Evolutionary conservation across 1,140 invertebrate species (phyloP), one percentile per base, ranked within the genome.

Genomic region (Chironomus striatipennis): DNA sequence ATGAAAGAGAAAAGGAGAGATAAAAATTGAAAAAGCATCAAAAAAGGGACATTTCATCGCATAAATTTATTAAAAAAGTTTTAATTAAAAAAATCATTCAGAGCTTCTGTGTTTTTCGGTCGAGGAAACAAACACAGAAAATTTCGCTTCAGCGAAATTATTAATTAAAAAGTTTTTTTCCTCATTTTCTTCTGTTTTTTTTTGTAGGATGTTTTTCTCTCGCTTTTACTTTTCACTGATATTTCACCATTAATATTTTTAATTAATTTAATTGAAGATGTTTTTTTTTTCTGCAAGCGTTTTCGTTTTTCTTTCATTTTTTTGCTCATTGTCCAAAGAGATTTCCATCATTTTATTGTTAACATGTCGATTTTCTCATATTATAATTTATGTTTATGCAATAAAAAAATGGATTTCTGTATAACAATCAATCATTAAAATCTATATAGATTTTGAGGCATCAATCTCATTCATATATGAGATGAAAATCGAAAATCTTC

Each of bases 201-300:
- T 43, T 6, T 43, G 10, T 43, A 47, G 43, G 15, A 47, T 10
- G 2, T 47, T 9, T 10, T 2, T 9, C 43, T 47, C 15, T 47
- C 43, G 43, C 8, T 47, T 47, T 47, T 47, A 47, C 43, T 20
- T 67, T 67, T 18, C 17, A 67, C 17, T 17, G 7, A 7, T 70
- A 10, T 70, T 70, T 21, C 9, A 17, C 65, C 18, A 70, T 70
- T 70, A 70, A 70, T 70, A 17, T 70, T 70, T 34, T 70, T 70
- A 70, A 70, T 70, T 70, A 70, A 70, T 70, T 70, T 70, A 70
- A 70, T 70, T 70, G 20, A 70, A 20, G 65, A 20, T 70, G 65
- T 20, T 70, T 70, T 70, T 21, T 67, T n/a, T 67, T 57, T 18
- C 18, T 70, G 65, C 65, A 6, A 18, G 5, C 65, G 64, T 18